Conservation (phyloP, 2,888 invertebrate species). For the Plebejus melissa region DNA sequence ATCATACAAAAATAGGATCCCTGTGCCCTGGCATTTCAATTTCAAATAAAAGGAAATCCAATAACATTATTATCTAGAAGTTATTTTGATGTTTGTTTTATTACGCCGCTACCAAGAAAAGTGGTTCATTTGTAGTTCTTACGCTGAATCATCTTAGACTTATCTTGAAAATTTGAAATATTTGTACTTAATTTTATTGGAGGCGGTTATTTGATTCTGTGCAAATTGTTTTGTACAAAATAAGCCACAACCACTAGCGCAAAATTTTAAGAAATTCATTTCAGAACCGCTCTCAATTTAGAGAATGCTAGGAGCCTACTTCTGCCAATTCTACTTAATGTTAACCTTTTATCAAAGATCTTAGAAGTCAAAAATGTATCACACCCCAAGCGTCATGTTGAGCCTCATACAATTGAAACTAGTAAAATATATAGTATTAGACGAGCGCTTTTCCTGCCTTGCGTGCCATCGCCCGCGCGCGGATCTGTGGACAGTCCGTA, state of each 20-base stretch:
- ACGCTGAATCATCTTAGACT: background rate
- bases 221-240: background rate
- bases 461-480: too few relatives aligned
- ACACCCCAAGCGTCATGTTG: too few relatives aligned
- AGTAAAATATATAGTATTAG: too few relatives aligned
- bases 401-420: too few relatives aligned
- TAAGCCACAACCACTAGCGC: background rate
- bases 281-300: background rate
- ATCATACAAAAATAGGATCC: background rate
- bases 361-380: too few relatives aligned
- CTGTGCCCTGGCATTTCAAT: background rate
- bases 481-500: too few relatives aligned
- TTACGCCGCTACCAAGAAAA: background rate
- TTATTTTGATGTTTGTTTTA: conserved; percentile 10
- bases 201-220: background rate
- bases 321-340: too few relatives aligned
- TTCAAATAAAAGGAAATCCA: background rate
- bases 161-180: background rate
- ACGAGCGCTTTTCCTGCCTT: too few relatives aligned
- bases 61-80: background rate
- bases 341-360: too few relatives aligned
- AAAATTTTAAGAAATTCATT: background rate
- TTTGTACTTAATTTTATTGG: background rate
- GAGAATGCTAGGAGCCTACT: background rate
- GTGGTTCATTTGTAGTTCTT: background rate